Evolutionary conservation across 2,888 invertebrate species (phyloP), one percentile per base, ranked within the genome.

Genomic region (Cantharis rustica): DNA sequence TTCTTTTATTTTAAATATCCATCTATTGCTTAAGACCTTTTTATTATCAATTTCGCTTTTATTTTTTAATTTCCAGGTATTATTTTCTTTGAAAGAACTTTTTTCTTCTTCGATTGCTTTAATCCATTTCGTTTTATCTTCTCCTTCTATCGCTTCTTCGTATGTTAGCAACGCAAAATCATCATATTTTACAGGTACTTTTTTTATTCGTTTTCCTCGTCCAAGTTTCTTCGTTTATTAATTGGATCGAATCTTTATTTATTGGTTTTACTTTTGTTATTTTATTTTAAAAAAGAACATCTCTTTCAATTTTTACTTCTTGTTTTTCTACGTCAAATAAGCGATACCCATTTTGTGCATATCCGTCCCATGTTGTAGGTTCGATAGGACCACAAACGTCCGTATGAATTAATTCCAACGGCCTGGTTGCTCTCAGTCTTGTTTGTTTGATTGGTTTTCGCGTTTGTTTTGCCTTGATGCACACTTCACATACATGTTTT

Each of bases 1-100:
- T 27, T 80, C 79, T 62, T 81, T 79, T 0, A 71, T 68, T 71
- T 77, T 79, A 17, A 81, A 80, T 0, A 80, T 72, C 79, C 81
- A 81, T 75, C 69, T 72, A 47, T 68, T 76, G 11, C 31, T 79
- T 26, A 80, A 31, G 15, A 75, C 71, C 20, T 75, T 74, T 23
- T 68, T 79, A 61, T 75, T 74, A 20, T 68, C 77, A 61, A 62
- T 61, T 63, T 16, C 23, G 61, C 66, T 74, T 75, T 73, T 70
- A n/a, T 74, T 61, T 68, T 15, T 64, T 10, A 31, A 3, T 69
- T 75, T 47, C 79, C 76, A 78, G 15, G 78, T 79, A 16, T 76
- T 71, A 61, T 79, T 81, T 61, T 78, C 68, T 16, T 77, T 20
- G 3, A 80, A 71, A 4, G 80, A 79, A 10, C 73, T 69, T 61